Base-by-base conservation (phyloP, 2,113 vertebrate species). In the Mionectes macconnelli region DNA sequence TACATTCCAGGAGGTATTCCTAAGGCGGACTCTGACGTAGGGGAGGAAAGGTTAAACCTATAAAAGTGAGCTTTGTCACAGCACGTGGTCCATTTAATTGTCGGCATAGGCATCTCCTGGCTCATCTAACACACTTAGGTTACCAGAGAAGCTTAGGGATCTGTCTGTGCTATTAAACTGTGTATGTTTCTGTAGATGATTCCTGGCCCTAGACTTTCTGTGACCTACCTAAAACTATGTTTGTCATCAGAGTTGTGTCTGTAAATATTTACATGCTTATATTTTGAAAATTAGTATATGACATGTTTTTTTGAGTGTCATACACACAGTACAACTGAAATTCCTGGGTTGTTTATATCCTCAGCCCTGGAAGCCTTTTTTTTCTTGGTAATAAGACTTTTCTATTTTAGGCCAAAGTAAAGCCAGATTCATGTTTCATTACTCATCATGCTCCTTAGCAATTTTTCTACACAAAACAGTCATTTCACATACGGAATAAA, bases 11-110 rank as follows among this genome's bases (percentile, higher is more conserved):
- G 6, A 68, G 52, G 8, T 55, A 2, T 39, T 94, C 66, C 33
- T n/a, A 49, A 64, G 20, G 6, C 9, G 6, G 6, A 4, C 6
- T 81, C 27, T 66, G 60, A 33, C 0, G 0, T 5, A 60, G 9
- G 3, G 13, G 8, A 53, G 13, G 20, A 31, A 69, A 74, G 2
- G 25, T 69, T 77, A 47, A 57, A 9, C 3, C 19, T 39, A 6
- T 77, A 47, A 89, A 39, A 13, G 18, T 40, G 77, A 75, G 7
- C 8, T 40, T 84, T 81, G 20, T 77, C 30, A 35, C 19, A 30
- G 52, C 10, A 39, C 0, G 0, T 19, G 9, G 7, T 53, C 31
- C 9, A 11, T 69, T 63, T 37, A 44, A 23, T 24, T 44, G 14
- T 49, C 39, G 62, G 18, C 45, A 33, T 10, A 57, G 28, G 28